Base-by-base conservation (phyloP, 2,797 vertebrate species). In the Malacoraja senta region DNA sequence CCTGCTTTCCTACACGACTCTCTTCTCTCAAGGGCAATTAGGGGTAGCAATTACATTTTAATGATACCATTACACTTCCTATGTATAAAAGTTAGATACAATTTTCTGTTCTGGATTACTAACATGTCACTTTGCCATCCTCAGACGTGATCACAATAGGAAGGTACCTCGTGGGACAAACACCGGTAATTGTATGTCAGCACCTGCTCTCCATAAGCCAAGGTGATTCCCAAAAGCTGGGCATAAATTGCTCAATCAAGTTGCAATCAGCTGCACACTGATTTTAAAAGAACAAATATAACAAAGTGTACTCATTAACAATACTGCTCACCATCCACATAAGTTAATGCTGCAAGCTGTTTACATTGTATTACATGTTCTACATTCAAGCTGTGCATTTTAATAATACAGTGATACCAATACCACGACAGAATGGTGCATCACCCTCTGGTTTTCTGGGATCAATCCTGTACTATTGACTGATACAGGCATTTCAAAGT, bases 171-270 rank as follows among this genome's bases (percentile, higher is more conserved):
- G 6, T 53, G 44, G 44, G 44, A 6, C 44, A 53, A 53, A 53
- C 44, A 53, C 44, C 4, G 44, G 4, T 4, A 53, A 53, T 53
- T 53, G 44, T 53, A 53, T 53, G 44, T 53, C 44, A 53, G 44
- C 44, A 53, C 44, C 4, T 53, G 44, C 44, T 53, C 3, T 53
- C 44, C 44, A 53, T 53, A 53, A 53, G 4, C 44, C 44, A 4
- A 53, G 44, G 44, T 53, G 44, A 53, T 53, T 53, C 44, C 44
- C 44, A 53, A 53, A 53, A 53, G 44, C 44, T 53, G 13, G 32
- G 74, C 38, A 53, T 19, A 38, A 74, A 74, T 91, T 88, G 84
- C 32, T 88, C 84, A 88, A 88, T 91, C 38, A 21, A 29, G 35
- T 72, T 74, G 26, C 1, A 35, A 29, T 35, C 26, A 74, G 90